These are phyloP conservation scores for Phenganax subtilis DNA, from an alignment of 92 coral and sea anemone genomes.

Conservation along the genomic window DNA sequence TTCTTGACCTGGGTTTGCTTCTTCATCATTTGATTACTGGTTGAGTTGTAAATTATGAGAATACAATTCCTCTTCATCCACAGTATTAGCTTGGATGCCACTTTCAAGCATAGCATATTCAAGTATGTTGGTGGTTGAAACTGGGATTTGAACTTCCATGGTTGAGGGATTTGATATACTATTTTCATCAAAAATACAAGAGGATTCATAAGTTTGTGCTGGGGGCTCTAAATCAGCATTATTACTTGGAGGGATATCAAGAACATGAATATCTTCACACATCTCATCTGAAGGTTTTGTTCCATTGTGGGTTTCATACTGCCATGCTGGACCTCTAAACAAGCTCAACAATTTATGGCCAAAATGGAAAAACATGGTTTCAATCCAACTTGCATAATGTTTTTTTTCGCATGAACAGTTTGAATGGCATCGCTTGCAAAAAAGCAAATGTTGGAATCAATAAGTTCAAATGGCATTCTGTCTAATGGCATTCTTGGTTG, in stretches of 20 bases:
- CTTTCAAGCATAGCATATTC: slow-evolving; percentile 32
- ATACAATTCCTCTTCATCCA: not conserved
- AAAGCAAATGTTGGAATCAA: slow-evolving; percentile 28
- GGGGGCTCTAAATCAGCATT: slow-evolving; percentile 13
- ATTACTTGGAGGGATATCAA: slow-evolving; percentile 11
- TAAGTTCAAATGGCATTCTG: slow-evolving; percentile 37
- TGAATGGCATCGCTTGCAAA: slow-evolving; percentile 39
- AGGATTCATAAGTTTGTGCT: slow-evolving; percentile 18
- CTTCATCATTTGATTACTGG: slow-evolving; percentile 11
- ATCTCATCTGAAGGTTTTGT: not conserved
- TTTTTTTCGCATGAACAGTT: slow-evolving; percentile 43
- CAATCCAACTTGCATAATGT: slow-evolving; percentile 51
- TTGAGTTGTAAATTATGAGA: not conserved
- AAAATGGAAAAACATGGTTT: slow-evolving; percentile 60
- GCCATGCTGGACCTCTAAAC: slow-evolving; percentile 62
- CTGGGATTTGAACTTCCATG: slow-evolving; percentile 5
- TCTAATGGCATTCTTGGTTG: slow-evolving; percentile 52
- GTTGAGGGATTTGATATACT: slow-evolving; percentile 16
- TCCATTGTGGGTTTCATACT: slow-evolving; percentile 46
- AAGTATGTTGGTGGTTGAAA: slow-evolving; percentile 25
- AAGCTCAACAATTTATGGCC: slow-evolving; percentile 59
- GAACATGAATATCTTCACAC: slow-evolving; percentile 17
- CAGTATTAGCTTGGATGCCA: slow-evolving; percentile 26
- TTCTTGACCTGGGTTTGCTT: not conserved
- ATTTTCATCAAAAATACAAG: slow-evolving; percentile 13